Evolutionary conservation across 2,888 invertebrate species (phyloP), one percentile per base, ranked within the genome.

Genomic region (Eristalinus aeneus): DNA sequence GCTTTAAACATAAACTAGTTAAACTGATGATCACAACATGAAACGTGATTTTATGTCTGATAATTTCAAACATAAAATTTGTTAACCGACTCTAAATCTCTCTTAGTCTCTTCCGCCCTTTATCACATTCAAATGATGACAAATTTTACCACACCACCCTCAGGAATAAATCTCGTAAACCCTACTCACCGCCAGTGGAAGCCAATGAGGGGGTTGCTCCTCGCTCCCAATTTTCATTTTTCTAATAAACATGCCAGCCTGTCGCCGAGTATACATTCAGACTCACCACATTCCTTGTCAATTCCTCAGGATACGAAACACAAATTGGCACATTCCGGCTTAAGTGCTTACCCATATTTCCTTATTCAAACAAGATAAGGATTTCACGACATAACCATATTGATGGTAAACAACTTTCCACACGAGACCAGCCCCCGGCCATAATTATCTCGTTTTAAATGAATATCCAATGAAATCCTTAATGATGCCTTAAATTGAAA

Each of bases 371-470:
- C 77, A 77, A 27, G 63, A 71, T 77, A 56, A 69, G 56, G 31
- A 64, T 31, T 16, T 64, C 69, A 71, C 31, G 36, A 22, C 61
- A 27, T 23, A 31, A 16, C 36, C 20, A 58, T 34, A 56, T 56
- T 65, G 39, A 58, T 34, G 46, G 27, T 27, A 58, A 65, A 56
- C 12, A 74, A 65, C 20, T n/a, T 74, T 31, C 32, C 53, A 58
- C 60, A 68, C 23, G 27, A 34, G 60, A 5, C 34, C 1, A 12
- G 60, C 82, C 65, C n/a, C 32, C n/a, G 34, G 82, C 67, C 16
- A 75, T 86, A 82, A 86, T 86, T 86, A 82, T 74, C 65, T 69
- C 71, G 71, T 86, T 82, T 86, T 54, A 61, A 71, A 72, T 82
- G 77, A 86, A 86, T 86, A 86, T 78, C 61, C 68, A 77, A 74